Evolutionary conservation across 2,113 vertebrate species (phyloP), one percentile per base, ranked within the genome.

Genomic region (Ceyx cyanopectus): DNA sequence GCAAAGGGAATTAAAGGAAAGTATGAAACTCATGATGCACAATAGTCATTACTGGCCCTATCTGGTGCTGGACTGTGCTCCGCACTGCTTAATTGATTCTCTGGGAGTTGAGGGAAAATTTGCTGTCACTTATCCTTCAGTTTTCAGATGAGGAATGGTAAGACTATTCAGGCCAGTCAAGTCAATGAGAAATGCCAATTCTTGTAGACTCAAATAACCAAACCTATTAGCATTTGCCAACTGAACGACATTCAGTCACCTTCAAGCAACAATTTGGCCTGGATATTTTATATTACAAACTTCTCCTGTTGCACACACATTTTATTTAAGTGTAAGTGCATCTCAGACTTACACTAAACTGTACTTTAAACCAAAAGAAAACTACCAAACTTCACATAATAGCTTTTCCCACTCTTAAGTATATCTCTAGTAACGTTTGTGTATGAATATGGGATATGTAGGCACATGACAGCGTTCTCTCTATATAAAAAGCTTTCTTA

Each of bases 1-100:
- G 68, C 34, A 91, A 90, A 76, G 78, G 87, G 63, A 92, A 93
- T 95, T 90, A 94, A 80, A 70, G 51, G 48, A 21, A 85, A 84
- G 16, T n/a, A 58, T 23, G 30, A 93, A 89, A 70, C 43, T 12
- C 19, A 24, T 40, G 29, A 60, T 51, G n/a, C 4, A 3, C 68
- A 70, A 37, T 27, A 85, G 63, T 85, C 57, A 65, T 93, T 94
- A 67, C 54, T 66, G 81, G 48, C n/a, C 11, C 4, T 67, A 60
- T 51, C 53, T 80, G 75, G 54, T 58, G 30, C 69, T 37, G 48
- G 43, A 12, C 66, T 32, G 5, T 92, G 72, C 19, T 51, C 21
- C 43, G 12, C 65, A 48, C 6, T 2, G 1, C 66, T 70, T 91
- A 85, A 91, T 69, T 56, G 79, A 73, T 75, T 95, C 32, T 67